Evolutionary conservation across 2,888 invertebrate species (phyloP).

Genomic region (Agrotis segetum): DNA sequence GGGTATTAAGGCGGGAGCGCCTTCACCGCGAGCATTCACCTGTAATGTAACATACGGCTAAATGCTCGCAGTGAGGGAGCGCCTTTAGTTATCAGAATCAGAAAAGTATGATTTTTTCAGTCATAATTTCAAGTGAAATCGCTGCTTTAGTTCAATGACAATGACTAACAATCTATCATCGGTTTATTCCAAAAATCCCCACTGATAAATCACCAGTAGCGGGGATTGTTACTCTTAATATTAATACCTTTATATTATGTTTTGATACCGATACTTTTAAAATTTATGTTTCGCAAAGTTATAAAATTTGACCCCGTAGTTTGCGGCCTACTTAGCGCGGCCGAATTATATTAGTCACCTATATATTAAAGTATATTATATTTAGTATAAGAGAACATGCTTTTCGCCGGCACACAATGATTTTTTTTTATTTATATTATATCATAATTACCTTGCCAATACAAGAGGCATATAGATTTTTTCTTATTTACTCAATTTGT

Average conservation of each 20-base stretch:
- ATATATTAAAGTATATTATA: constrained; percentile 80
- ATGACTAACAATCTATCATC: neutral
- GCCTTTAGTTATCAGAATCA: no score
- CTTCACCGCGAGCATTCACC: no score
- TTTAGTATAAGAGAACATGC: constrained; percentile 82
- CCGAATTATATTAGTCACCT: constrained; percentile 80
- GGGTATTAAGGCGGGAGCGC: no score
- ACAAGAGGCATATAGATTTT: constrained; percentile 77
- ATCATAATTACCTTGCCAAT: constrained; percentile 76
- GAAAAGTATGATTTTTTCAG: neutral
- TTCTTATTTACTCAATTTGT: constrained; percentile 68
- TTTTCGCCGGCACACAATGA: constrained; percentile 79
- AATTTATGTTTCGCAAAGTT: neutral
- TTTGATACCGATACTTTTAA: neutral
- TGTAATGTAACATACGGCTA: no score
- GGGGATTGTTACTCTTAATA: no score
- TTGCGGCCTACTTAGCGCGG: constrained; percentile 71
- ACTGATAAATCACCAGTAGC: no score
- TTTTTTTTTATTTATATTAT: constrained; percentile 76
- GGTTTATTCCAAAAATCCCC: no score
- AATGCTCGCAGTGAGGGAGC: no score
- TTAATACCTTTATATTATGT: no score
- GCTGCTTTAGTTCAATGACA: neutral
- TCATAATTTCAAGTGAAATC: neutral
- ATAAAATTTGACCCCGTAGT: neutral